These are phyloP conservation scores for Synanthedon formicaeformis DNA, from an alignment of 2,888 invertebrate genomes.

Conservation along the genomic window DNA sequence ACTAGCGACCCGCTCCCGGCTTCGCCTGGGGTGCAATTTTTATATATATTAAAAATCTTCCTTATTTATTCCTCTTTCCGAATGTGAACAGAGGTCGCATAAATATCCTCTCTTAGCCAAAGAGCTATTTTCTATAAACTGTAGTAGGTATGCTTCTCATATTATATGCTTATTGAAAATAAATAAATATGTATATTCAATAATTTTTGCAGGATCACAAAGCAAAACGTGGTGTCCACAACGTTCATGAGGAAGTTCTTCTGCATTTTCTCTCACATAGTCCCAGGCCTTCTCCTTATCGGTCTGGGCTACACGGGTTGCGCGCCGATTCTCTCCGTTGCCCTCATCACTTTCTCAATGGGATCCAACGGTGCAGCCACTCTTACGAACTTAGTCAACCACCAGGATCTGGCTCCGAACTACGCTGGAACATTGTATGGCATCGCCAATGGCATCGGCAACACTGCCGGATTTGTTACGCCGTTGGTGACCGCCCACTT, in stretches of 20 bases:
- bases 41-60: too few species aligned
- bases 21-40: too few species aligned
- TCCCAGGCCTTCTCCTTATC: constrained; percentile 65
- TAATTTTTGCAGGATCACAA: constrained; percentile 50
- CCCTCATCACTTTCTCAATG: constrained; percentile 76
- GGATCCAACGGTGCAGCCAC: constrained; percentile 76
- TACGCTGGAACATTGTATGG: constrained; percentile 83
- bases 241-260: constrained; percentile 75
- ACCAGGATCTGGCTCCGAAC: constrained; percentile 83
- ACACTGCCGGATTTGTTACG: constrained; percentile 78
- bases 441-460: constrained; percentile 80
- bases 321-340: constrained; percentile 73
- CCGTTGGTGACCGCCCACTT: constrained; percentile 78
- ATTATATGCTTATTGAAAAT: too few species aligned
- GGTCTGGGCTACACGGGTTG: constrained; percentile 72
- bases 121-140: too few species aligned
- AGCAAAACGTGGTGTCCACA: constrained; percentile 52
- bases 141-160: too few species aligned
- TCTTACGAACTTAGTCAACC: constrained; percentile 72
- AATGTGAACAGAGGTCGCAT: too few species aligned
- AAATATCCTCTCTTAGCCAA: too few species aligned
- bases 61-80: too few species aligned
- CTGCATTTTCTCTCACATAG: constrained; percentile 72
- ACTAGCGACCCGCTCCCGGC: too few species aligned
- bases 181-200: not conserved